phyloP scores from a whole-genome alignment of 2,113 vertebrate species.

The Zapus hudsonius region DNA sequence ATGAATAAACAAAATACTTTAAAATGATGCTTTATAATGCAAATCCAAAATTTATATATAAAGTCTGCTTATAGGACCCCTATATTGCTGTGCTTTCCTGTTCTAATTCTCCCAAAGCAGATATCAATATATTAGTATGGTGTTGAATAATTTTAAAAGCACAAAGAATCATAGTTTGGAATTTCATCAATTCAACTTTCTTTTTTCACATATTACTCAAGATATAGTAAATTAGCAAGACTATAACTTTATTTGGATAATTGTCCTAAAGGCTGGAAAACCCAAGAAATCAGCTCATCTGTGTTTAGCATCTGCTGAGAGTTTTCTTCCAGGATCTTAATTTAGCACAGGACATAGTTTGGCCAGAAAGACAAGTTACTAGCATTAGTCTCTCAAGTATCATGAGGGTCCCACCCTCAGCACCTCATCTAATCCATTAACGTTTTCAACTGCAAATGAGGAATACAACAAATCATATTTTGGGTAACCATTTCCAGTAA shows the following conservation, averaged over 20 bases:
- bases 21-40: neutral
- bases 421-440: neutral
- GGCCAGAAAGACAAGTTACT: no score
- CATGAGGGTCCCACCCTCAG: neutral
- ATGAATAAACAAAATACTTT: no score
- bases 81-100: neutral
- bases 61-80: neutral
- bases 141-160: neutral
- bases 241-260: neutral
- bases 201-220: neutral
- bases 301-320: neutral
- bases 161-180: neutral
- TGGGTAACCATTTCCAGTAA: neutral
- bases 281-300: neutral
- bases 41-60: neutral
- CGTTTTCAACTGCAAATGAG: neutral
- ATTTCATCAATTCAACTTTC: neutral
- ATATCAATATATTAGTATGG: neutral
- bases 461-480: neutral
- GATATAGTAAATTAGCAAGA: neutral
- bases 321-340: no score
- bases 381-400: neutral
- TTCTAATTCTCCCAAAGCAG: neutral
- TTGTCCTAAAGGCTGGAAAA: neutral
- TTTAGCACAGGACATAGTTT: neutral